Conservation (phyloP, 2,888 invertebrate species). For the Oxytorus armatus region DNA sequence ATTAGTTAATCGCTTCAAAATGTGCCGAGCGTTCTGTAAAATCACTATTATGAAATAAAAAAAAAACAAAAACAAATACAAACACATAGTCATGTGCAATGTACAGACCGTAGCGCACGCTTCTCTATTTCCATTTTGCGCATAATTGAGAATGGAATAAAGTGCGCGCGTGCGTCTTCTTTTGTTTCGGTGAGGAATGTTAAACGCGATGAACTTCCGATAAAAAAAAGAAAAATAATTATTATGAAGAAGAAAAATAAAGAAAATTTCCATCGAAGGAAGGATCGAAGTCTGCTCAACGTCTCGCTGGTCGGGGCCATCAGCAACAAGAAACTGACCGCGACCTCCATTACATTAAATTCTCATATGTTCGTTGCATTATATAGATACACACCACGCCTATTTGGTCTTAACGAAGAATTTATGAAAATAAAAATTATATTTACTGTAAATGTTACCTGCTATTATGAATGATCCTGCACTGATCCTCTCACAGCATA, state of each 20-base stretch:
- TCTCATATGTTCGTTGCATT: conserved; percentile 80
- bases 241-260: neutral
- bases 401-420: conserved; percentile 80
- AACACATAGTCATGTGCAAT: too few species aligned
- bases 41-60: too few species aligned
- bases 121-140: conserved; percentile 38
- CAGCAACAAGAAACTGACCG: conserved; percentile 83
- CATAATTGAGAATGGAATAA: conserved; percentile 23
- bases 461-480: conserved; percentile 7
- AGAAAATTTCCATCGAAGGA: conserved; percentile 66
- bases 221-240: conserved; percentile 22
- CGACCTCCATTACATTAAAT: conserved; percentile 84
- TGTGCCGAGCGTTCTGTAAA: too few species aligned
- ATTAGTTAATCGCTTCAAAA: too few species aligned
- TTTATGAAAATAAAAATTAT: conserved; percentile 83
- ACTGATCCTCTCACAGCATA: too few species aligned
- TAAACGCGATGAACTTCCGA: conserved; percentile 36
- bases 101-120: neutral
- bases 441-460: conserved; percentile 76
- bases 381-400: conserved; percentile 79
- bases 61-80: too few species aligned
- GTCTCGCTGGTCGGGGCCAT: conserved; percentile 76
- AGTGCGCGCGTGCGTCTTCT: conserved; percentile 4
- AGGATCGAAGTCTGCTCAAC: conserved; percentile 76
- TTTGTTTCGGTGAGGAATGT: conserved; percentile 10